These are phyloP conservation scores for Ptilorrhoa leucosticta DNA, from an alignment of 2,113 vertebrate genomes.

Conservation along the genomic window DNA sequence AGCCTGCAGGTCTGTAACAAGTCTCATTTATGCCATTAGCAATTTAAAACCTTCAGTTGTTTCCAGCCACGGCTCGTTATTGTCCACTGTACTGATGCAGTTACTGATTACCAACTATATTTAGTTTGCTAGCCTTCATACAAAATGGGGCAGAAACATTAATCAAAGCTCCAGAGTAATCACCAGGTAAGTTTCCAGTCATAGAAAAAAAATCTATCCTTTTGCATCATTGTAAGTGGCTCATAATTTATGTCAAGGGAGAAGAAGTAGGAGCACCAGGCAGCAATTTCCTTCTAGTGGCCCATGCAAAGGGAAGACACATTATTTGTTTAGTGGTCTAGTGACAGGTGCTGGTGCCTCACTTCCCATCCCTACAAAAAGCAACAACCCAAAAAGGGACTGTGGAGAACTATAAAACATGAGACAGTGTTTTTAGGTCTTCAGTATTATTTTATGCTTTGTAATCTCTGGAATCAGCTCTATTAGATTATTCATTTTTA, in stretches of 20 bases:
- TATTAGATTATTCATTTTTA: neutral
- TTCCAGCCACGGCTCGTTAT: neutral
- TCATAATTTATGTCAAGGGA: constrained; percentile 18
- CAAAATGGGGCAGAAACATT: constrained; percentile 38
- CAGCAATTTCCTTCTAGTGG: constrained; percentile 22
- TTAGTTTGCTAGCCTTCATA: constrained; percentile 41
- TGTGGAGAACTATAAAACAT: neutral
- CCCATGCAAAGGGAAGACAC: neutral
- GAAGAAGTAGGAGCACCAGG: neutral
- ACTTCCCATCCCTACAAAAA: neutral
- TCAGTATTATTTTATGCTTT: neutral
- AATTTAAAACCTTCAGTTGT: neutral
- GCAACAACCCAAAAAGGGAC: neutral
- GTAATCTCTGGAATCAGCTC: neutral
- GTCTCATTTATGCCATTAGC: neutral
- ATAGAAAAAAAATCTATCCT: neutral
- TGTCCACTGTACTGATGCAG: neutral
- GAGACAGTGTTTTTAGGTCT: neutral
- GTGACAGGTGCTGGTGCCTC: neutral
- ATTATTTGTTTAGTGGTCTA: neutral
- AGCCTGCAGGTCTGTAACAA: neutral
- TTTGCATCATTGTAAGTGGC: constrained; percentile 29
- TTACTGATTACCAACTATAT: constrained; percentile 11
- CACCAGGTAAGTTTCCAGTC: constrained; percentile 55
- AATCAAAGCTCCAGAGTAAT: constrained; percentile 64